Base-by-base conservation (phyloP, 2,797 vertebrate genomes). In the Sebastes dallii region DNA sequence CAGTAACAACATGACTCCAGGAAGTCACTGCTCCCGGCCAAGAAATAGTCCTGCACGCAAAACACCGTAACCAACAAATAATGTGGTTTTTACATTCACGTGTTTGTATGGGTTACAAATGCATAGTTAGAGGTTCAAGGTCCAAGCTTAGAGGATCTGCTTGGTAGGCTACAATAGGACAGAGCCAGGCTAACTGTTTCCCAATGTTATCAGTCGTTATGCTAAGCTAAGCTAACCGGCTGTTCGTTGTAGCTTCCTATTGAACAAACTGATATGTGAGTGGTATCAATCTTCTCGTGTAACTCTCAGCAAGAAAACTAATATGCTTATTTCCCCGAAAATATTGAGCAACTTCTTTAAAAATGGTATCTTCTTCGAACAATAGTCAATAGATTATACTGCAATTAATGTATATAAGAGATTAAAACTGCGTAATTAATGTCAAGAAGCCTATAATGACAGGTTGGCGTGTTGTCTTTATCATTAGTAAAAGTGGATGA, bases 181-280 rank as follows among this genome's bases (percentile, higher is more conserved):
- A 56, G 5, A 64, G 36, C 3, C 29, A 68, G 6, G 8, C 34
- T 42, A 50, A 20, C 10, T 8, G 14, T 20, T 61, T 34, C 59
- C 4, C n/a, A 18, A 0, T 10, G 10, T 46, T 29, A 73, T 8
- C 42, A 18, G n/a, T 18, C 9, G 9, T 46, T 29, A 55, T 58
- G 52, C 60, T 84, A 61, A 46, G 42, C 42, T 46, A 46, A 64
- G 34, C 29, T 72, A 75, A 77, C 30, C 1, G n/a, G 34, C 7
- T 52, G 42, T 27, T 54, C 4, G 29, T 18, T 66, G 5, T 16
- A 29, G 22, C 11, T 61, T 66, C 4, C 14, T 39, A 16, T 14
- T 61, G 42, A 46, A 71, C n/a, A 1, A 20, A 34, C n/a, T 30
- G 2, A 75, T 25, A 34, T 42, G 14, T n/a, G 10, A 25, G 13